Percentiles rank a stretch among this genome's conserved stretches.
phyloP scores from a whole-genome alignment of 2,888 invertebrate genomes.

The Molorchus minor region DNA sequence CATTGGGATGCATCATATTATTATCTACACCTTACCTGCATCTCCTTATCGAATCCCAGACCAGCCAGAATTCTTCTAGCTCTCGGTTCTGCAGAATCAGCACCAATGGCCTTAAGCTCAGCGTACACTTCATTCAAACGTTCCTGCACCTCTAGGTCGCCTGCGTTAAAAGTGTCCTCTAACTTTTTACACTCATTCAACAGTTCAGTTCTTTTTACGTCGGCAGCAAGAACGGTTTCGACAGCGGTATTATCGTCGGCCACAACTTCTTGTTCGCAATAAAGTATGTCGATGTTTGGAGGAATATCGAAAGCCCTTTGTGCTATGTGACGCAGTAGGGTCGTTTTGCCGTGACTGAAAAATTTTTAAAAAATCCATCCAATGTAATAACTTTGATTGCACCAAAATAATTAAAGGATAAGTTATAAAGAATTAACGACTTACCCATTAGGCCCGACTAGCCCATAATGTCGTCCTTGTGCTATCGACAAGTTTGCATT shows the following conservation, averaged over 20 bases:
- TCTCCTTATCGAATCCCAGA: slow-evolving; percentile 89
- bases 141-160: slow-evolving; percentile 78
- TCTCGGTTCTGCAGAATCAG: slow-evolving; percentile 96
- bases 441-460: slow-evolving; percentile 97
- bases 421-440: slow-evolving; percentile 31
- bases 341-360: slow-evolving; percentile 94
- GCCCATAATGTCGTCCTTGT: slow-evolving; percentile 91
- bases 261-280: slow-evolving; percentile 98
- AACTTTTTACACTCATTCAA: slow-evolving; percentile 84
- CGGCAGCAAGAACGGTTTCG: slow-evolving; percentile 91
- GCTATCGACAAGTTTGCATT: slow-evolving; percentile 95
- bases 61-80: slow-evolving; percentile 97
- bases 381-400: background rate
- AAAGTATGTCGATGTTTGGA: slow-evolving; percentile 92
- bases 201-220: slow-evolving; percentile 85
- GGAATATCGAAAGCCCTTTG: slow-evolving; percentile 92
- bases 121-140: slow-evolving; percentile 91
- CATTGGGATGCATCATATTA: no score
- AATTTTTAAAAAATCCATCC: background rate
- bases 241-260: slow-evolving; percentile 95
- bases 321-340: slow-evolving; percentile 91
- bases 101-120: slow-evolving; percentile 94
- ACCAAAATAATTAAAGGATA: background rate
- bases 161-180: slow-evolving; percentile 77
- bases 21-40: slow-evolving; percentile 81